Percentiles rank a stretch among this genome's conserved stretches.
These are phyloP conservation scores for Antechinus stuartii DNA, from an alignment of 2,113 vertebrate genomes.

Conservation along the genomic window DNA sequence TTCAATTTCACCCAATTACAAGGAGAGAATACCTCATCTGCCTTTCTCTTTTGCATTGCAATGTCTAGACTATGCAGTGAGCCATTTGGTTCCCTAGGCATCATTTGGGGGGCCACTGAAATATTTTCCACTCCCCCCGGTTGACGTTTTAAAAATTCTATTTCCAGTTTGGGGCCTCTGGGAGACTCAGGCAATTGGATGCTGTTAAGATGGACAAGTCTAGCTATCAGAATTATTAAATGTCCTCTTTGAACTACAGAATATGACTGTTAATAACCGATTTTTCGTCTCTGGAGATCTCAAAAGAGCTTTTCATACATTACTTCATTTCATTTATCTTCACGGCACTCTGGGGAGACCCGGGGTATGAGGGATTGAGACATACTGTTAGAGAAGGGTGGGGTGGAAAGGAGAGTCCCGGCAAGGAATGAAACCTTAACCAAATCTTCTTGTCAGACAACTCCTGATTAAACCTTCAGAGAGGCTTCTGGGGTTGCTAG, in stretches of 20 bases:
- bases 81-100: not conserved
- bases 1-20: not conserved
- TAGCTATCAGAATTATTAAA: constrained; percentile 57
- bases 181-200: constrained; percentile 55
- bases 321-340: constrained; percentile 19
- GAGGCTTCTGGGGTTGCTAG: not conserved
- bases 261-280: constrained; percentile 13
- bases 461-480: not conserved
- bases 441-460: not conserved
- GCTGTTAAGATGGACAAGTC: constrained; percentile 48
- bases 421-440: not conserved
- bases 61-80: not conserved
- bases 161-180: constrained; percentile 60
- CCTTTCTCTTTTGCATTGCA: not conserved
- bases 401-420: not conserved
- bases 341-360: not conserved
- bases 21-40: not conserved
- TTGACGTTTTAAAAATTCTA: constrained; percentile 64
- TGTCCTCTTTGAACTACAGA: constrained; percentile 40
- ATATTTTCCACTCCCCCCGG: constrained; percentile 47
- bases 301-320: not conserved
- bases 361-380: not conserved
- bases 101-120: constrained; percentile 10
- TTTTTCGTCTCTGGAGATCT: constrained; percentile 35
- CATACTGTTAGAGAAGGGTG: not conserved